phyloP scores from a whole-genome alignment of 35 echinoderm and acorn worm genomes.

The Nesometra sesokonis region DNA sequence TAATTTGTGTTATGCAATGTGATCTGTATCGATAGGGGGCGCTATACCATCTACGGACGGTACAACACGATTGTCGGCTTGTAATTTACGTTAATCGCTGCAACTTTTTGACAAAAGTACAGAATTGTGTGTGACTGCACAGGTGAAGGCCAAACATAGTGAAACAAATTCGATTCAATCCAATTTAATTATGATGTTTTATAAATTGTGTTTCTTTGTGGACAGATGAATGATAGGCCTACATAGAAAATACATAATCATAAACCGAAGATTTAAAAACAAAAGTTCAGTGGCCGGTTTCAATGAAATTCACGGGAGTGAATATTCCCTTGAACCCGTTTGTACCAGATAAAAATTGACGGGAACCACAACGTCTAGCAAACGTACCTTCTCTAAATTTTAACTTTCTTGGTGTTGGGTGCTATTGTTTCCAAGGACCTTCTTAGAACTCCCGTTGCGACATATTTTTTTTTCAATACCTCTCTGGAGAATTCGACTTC shows the following conservation, averaged over 20 bases:
- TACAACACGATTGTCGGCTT: no score
- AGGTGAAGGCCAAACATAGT: not conserved
- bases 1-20: no score
- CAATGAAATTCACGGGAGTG: not conserved
- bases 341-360: not conserved
- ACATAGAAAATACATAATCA: no score
- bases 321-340: not conserved
- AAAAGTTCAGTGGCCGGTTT: not conserved
- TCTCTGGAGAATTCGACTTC: not conserved
- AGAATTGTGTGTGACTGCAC: no score
- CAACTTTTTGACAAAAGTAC: no score
- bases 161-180: not conserved
- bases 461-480: not conserved
- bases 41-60: no score
- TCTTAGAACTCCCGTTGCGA: not conserved
- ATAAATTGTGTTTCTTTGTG: not conserved
- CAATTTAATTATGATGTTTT: not conserved
- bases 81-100: no score
- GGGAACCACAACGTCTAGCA: not conserved
- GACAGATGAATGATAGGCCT: not conserved
- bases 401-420: not conserved
- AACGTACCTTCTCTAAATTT: not conserved
- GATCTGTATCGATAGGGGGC: no score
- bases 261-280: not conserved
- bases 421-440: not conserved